Conservation (phyloP, 2,888 invertebrate species). For the Proisotoma minuta region DNA sequence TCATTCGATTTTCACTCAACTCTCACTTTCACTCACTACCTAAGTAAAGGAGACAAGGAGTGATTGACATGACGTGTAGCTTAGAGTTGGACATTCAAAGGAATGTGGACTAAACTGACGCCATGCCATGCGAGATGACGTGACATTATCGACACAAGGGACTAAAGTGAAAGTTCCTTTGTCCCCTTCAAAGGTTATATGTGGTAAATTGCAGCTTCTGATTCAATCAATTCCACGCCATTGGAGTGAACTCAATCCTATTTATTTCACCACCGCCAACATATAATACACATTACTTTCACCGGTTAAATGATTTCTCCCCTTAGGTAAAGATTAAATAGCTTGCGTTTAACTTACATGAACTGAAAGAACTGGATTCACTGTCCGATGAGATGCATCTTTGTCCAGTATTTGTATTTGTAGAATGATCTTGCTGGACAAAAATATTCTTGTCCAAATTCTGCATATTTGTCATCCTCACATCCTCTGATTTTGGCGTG, state of each 20-base stretch:
- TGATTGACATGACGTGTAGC: not conserved
- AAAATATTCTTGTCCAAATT: not conserved
- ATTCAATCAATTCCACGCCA: constrained; percentile 37
- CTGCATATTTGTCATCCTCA: not conserved
- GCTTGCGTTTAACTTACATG: constrained; percentile 49
- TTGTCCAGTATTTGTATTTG: constrained; percentile 39
- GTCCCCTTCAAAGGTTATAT: too few relatives aligned
- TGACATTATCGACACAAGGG: not conserved
- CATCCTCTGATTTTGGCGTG: constrained; percentile 24
- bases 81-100: too few relatives aligned
- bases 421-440: not conserved
- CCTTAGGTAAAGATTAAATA: not conserved
- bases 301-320: too few relatives aligned
- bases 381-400: constrained; percentile 51
- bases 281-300: too few relatives aligned
- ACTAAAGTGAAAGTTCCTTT: not conserved
- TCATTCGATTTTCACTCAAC: constrained; percentile 14
- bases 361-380: constrained; percentile 51
- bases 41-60: too few relatives aligned
- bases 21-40: constrained; percentile 12
- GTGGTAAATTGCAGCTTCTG: constrained; percentile 15
- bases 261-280: constrained; percentile 5
- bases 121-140: not conserved
- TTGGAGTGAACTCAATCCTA: constrained; percentile 16
- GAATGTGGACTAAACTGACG: not conserved